Evolutionary conservation across 2,888 invertebrate species (phyloP), one percentile per base, ranked within the genome.

Genomic region (Nasonovia ribisnigri): DNA sequence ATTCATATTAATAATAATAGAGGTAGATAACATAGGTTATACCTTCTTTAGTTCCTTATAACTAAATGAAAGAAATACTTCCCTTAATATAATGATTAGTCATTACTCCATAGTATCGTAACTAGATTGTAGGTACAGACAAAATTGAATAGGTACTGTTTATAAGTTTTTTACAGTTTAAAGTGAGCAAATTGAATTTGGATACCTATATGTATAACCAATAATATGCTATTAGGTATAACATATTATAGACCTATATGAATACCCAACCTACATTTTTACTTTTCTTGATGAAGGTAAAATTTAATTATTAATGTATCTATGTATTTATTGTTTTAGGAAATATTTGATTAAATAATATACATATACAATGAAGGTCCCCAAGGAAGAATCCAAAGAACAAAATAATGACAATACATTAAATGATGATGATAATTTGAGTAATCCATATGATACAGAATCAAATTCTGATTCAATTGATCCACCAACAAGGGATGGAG

Each of bases 401-500:
- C 93, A 93, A 87, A 90, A 42, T 90, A 93, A 86, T 67, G 93
- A 93, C 29, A 93, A 93, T 42, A 93, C 93, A 86, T 60, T 93
- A 24, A 93, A 93, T 86, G 93, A 92, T 26, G 93, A 93, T 90
- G 93, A 93, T n/a, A 86, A 90, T 93, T 29, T 86, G 51, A 93
- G 90, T 90, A 93, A 90, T 86, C 86, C 90, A 11, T 93, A 93
- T 90, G 93, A 93, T 87, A 86, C 90, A 26, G 93, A 93, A 90
- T 93, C 93, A n/a, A 93, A 93, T 60, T 90, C 93, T 2, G 93
- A 93, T 42, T 93, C 93, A 42, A 90, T 93, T 90, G 95, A 95
- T 88, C 95, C 95, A 20, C 95, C 95, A 4, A 96, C 96, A 4
- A 96, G 96, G 11, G 97, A 96, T 90, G 97, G 97, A 94, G 98